Percentiles rank a stretch among this genome's conserved stretches.
Conservation (phyloP, 2,888 invertebrate genomes). For the Phortica okadai region DNA sequence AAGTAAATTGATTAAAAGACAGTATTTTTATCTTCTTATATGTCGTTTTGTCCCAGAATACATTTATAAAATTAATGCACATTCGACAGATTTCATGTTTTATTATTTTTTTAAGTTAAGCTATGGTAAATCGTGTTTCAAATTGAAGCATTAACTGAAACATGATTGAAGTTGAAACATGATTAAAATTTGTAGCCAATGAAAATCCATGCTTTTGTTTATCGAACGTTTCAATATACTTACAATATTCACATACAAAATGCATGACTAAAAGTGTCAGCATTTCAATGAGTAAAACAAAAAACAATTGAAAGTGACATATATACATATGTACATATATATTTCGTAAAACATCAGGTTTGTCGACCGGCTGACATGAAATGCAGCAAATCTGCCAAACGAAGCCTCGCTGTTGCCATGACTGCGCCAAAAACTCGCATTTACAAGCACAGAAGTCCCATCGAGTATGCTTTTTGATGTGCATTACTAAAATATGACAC, state of each 20-base stretch:
- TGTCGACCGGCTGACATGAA: slow-evolving; percentile 41
- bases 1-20: too few species aligned
- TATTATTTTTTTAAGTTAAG: too few species aligned
- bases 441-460: too few species aligned
- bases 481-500: slow-evolving; percentile 6
- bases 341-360: not conserved
- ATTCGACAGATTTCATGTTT: too few species aligned
- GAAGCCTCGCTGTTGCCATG: not conserved
- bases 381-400: slow-evolving; percentile 33
- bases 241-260: not conserved
- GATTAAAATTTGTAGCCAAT: not conserved
- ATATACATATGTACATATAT: slow-evolving; percentile 21
- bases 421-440: too few species aligned
- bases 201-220: not conserved
- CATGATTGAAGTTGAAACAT: too few species aligned
- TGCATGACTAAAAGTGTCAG: slow-evolving; percentile 2
- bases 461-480: not conserved
- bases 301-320: slow-evolving; percentile 2
- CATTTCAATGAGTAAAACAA: not conserved
- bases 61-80: too few species aligned
- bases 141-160: too few species aligned
- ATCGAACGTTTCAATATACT: not conserved
- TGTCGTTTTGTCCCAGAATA: too few species aligned
- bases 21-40: too few species aligned
- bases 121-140: too few species aligned